phyloP scores from a whole-genome alignment of 1,140 invertebrate genomes.

The Argopecten irradians region DNA sequence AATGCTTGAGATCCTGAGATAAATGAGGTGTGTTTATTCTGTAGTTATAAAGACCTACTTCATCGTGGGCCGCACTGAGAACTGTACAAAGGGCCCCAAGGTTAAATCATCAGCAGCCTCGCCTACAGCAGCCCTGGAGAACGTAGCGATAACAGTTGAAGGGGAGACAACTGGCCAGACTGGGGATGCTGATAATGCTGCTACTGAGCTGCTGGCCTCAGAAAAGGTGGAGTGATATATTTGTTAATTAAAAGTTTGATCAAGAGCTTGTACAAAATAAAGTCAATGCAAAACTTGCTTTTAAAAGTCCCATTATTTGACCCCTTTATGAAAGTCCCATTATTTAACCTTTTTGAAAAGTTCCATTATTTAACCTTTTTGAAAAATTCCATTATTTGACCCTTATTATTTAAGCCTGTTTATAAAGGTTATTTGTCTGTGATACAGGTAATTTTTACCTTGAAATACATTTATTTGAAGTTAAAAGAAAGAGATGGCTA shows the following conservation, averaged over 20 bases:
- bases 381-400: no score
- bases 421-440: no score
- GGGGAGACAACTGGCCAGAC: conserved; percentile 50
- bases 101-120: conserved; percentile 20
- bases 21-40: conserved; percentile 56
- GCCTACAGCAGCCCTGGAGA: not conserved
- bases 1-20: not conserved
- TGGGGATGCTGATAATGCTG: conserved; percentile 44
- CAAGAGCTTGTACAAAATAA: no score
- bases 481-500: no score
- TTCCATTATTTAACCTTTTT: no score
- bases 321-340: no score
- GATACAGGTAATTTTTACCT: no score
- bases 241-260: not conserved
- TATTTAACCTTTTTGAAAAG: no score
- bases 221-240: not conserved
- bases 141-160: not conserved
- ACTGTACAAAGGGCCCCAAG: conserved; percentile 31
- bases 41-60: conserved; percentile 88
- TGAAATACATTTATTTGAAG: no score
- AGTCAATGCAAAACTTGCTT: no score
- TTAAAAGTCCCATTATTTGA: no score
- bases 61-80: conserved; percentile 80
- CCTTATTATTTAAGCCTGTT: no score
- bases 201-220: not conserved